A percentile compares a stretch with the other conserved stretches of the same genome.
These are phyloP conservation scores for Sorex araneus DNA, from an alignment of 2,113 vertebrate genomes.

Conservation along the genomic window DNA sequence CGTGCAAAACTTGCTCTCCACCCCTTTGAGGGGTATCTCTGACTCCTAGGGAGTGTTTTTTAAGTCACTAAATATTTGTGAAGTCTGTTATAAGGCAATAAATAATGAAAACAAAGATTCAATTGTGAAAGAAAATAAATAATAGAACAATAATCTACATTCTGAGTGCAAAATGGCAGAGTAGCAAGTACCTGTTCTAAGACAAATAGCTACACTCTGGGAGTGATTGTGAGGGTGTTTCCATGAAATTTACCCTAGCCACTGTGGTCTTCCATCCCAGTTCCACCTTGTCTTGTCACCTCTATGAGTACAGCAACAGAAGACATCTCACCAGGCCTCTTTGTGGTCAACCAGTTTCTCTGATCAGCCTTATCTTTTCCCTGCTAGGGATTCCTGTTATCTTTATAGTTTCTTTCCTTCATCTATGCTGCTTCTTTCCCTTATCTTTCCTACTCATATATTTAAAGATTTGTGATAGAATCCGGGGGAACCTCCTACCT, in stretches of 20 bases:
- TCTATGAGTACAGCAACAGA: fast-evolving
- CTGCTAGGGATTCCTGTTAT: neutral
- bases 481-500: too few species aligned
- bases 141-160: neutral
- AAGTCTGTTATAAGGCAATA: neutral
- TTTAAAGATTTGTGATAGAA: neutral
- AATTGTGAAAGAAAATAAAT: neutral
- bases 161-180: fast-evolving
- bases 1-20: too few species aligned
- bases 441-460: neutral
- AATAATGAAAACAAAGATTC: neutral
- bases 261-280: neutral
- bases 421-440: neutral
- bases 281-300: fast-evolving
- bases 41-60: too few species aligned
- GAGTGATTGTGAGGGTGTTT: too few species aligned
- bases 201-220: fast-evolving
- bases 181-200: fast-evolving
- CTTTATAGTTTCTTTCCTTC: neutral
- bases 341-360: neutral
- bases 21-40: too few species aligned
- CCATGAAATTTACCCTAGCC: fast-evolving
- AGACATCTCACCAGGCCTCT: too few species aligned
- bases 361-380: too few species aligned
- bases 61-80: neutral